Conservation (phyloP, 1,140 invertebrate species). For the Bathynomus jamesi region DNA sequence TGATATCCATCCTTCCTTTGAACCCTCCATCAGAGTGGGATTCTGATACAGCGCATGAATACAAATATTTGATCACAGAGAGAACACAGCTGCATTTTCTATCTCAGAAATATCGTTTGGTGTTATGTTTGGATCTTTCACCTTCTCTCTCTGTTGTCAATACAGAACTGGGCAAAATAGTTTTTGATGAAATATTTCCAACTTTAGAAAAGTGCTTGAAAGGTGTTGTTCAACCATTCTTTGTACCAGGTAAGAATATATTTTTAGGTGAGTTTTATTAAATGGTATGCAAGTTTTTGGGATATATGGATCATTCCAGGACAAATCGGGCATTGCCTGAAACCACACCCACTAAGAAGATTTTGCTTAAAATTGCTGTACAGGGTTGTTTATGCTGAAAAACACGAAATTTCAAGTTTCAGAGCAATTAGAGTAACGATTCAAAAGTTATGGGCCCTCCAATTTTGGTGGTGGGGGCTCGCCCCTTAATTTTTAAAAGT, state of each 20-base stretch:
- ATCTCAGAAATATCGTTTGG: constrained; percentile 56
- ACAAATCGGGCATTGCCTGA: too few species aligned
- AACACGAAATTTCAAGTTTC: too few species aligned
- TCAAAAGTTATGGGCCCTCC: too few species aligned
- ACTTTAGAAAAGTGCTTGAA: constrained; percentile 57
- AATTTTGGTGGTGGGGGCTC: too few species aligned
- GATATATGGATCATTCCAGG: too few species aligned
- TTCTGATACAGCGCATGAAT: constrained; percentile 48
- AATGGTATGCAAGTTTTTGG: too few species aligned
- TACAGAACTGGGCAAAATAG: constrained; percentile 57
- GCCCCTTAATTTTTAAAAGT: too few species aligned
- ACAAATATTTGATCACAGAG: constrained; percentile 50
- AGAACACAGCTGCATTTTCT: constrained; percentile 49
- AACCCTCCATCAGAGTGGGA: constrained; percentile 48
- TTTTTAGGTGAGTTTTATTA: constrained; percentile 13
- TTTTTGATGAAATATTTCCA: constrained; percentile 60
- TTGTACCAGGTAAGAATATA: constrained; percentile 47
- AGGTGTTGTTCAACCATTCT: constrained; percentile 51
- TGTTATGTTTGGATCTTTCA: constrained; percentile 71
- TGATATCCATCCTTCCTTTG: constrained; percentile 56
- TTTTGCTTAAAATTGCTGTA: too few species aligned
- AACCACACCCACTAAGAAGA: too few species aligned
- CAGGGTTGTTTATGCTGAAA: too few species aligned
- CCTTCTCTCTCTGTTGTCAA: constrained; percentile 66
- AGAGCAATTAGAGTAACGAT: too few species aligned